Evolutionary conservation across 2,113 vertebrate species (phyloP).

Genomic region (Odobenus rosmarus): DNA sequence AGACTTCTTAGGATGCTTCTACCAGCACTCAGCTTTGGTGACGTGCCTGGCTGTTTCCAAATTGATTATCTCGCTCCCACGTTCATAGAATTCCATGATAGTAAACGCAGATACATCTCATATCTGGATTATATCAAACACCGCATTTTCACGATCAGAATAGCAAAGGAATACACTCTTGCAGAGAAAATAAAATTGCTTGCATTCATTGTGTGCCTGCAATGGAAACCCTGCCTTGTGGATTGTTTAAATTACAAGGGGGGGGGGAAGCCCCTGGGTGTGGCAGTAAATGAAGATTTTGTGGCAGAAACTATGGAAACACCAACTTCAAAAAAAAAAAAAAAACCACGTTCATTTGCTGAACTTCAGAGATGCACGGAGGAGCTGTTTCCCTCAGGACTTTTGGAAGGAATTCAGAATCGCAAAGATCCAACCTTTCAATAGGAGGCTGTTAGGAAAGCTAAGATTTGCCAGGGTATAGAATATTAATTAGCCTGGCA

Average conservation of each 20-base stretch:
- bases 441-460: constrained; percentile 1
- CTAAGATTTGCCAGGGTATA: not conserved
- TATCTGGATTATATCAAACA: not conserved
- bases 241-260: not conserved
- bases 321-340: not conserved
- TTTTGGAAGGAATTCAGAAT: constrained; percentile 64
- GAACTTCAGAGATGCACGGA: constrained; percentile 45
- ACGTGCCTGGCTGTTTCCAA: not conserved
- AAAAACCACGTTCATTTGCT: constrained; percentile 1
- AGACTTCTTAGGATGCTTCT: accelerated
- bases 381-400: constrained; percentile 30
- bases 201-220: constrained; percentile 48
- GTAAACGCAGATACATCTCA: not conserved
- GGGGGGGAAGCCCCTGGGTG: not conserved
- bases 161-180: accelerated
- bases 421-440: constrained; percentile 20
- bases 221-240: not conserved
- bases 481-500: constrained; percentile 61
- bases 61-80: accelerated
- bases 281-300: constrained; percentile 60
- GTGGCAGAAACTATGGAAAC: constrained; percentile 32
- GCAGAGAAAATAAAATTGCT: constrained; percentile 31
- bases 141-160: accelerated
- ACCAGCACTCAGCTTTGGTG: accelerated
- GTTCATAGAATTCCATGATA: accelerated